These are phyloP conservation scores for Drosophila grimshawi DNA, from an alignment of 1,140 invertebrate genomes.

Conservation along the genomic window DNA sequence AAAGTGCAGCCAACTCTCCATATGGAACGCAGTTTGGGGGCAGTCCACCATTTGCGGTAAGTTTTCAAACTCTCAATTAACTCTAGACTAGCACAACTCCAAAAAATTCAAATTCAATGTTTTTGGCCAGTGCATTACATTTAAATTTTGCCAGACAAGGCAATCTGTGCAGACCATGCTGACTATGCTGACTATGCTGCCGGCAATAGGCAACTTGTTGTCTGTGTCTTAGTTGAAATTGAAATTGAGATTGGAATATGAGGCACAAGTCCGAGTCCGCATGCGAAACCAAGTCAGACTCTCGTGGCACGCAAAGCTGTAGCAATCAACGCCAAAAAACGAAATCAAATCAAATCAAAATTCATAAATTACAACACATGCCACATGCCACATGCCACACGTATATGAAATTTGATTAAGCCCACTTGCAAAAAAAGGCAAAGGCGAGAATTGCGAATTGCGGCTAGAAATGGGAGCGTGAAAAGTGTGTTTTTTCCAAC, in stretches of 20 bases:
- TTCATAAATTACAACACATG: conserved; percentile 62
- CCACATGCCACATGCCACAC: conserved; percentile 27
- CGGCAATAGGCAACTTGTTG: conserved; percentile 64
- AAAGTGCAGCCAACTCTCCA: conserved; percentile 41
- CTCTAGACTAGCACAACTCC: background rate
- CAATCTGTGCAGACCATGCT: conserved; percentile 24
- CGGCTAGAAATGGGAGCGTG: conserved; percentile 38
- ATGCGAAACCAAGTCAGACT: background rate
- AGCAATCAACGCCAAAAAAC: conserved; percentile 68
- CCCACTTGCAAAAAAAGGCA: conserved; percentile 43
- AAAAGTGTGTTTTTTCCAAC: conserved; percentile 13
- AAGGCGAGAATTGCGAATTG: conserved; percentile 31
- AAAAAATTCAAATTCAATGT: conserved; percentile 25
- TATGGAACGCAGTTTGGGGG: conserved; percentile 62
- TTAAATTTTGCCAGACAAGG: conserved; percentile 39
- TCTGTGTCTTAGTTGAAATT: conserved; percentile 6
- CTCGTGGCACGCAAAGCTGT: conserved; percentile 46
- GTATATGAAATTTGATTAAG: conserved; percentile 54
- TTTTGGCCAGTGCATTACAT: conserved; percentile 35
- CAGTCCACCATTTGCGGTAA: conserved; percentile 74
- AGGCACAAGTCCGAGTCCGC: background rate
- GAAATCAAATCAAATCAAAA: conserved; percentile 69
- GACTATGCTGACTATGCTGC: conserved; percentile 24
- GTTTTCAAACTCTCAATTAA: conserved; percentile 39
- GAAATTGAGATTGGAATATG: background rate